Evolutionary conservation across 1,140 invertebrate species (phyloP).

Genomic region (Eufriesea mexicana): DNA sequence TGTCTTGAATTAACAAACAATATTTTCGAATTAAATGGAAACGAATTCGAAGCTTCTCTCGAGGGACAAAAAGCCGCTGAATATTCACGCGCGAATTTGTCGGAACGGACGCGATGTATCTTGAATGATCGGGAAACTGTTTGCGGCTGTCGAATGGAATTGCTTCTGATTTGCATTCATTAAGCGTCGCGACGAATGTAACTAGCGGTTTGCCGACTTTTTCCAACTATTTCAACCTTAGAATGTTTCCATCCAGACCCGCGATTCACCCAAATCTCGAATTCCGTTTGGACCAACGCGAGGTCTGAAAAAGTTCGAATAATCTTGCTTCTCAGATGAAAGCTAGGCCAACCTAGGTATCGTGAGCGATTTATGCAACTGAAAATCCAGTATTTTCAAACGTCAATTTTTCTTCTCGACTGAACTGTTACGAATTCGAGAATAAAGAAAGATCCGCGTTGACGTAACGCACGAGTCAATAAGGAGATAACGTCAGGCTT

Average conservation of each 20-base stretch:
- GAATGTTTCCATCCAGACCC: neutral
- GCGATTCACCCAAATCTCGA: neutral
- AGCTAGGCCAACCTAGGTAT: too few species aligned
- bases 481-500: too few species aligned
- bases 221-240: neutral
- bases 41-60: neutral
- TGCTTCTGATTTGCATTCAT: conserved; percentile 6
- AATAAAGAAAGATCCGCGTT: too few species aligned
- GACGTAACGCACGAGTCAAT: too few species aligned
- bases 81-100: conserved; percentile 9
- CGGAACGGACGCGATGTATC: neutral
- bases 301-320: neutral
- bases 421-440: too few species aligned
- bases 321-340: too few species aligned
- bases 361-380: too few species aligned
- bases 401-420: too few species aligned
- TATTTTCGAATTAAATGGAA: neutral
- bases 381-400: too few species aligned
- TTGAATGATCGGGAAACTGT: neutral
- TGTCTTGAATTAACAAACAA: neutral
- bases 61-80: neutral
- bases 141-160: conserved; percentile 1
- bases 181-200: neutral
- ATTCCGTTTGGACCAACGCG: neutral
- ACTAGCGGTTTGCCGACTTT: neutral